A percentile compares a stretch with the other conserved stretches of the same genome.
Evolutionary conservation across 2,797 vertebrate species (phyloP).

Genomic region (Muscicapa comitata): DNA sequence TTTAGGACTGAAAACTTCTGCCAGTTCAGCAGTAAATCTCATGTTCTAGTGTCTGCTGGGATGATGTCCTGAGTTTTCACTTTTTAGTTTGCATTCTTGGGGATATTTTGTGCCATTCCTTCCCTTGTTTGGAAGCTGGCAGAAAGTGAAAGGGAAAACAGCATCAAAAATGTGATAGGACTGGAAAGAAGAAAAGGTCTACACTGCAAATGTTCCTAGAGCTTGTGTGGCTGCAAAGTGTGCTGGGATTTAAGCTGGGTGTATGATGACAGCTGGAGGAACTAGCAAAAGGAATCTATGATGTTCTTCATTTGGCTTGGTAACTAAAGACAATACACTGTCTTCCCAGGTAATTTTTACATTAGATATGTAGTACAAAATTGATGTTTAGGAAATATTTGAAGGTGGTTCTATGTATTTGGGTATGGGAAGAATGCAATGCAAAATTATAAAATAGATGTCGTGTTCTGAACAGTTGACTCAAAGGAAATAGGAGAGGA

Average conservation of each 20-base stretch:
- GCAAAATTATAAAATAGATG: neutral
- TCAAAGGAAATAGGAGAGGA: neutral
- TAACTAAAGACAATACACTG: neutral
- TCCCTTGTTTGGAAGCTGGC: fast-evolving
- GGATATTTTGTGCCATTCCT: neutral
- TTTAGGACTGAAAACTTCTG: neutral
- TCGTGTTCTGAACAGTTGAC: neutral
- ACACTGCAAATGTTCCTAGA: neutral
- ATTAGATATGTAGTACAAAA: neutral
- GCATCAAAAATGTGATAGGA: neutral
- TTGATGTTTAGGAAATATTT: neutral
- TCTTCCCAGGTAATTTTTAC: neutral
- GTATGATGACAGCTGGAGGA: neutral
- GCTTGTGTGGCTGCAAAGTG: neutral
- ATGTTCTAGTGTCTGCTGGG: neutral
- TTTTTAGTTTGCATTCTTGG: neutral
- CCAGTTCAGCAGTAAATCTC: neutral
- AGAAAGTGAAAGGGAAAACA: fast-evolving
- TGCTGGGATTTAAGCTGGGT: neutral
- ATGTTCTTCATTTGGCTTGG: neutral
- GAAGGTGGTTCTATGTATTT: neutral
- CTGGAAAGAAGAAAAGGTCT: neutral
- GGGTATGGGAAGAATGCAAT: neutral
- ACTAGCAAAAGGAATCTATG: neutral
- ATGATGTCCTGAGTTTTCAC: neutral